A percentile compares a stretch with the other conserved stretches of the same genome.
phyloP scores from a whole-genome alignment of 2,113 vertebrate species.

The Lota lota region DNA sequence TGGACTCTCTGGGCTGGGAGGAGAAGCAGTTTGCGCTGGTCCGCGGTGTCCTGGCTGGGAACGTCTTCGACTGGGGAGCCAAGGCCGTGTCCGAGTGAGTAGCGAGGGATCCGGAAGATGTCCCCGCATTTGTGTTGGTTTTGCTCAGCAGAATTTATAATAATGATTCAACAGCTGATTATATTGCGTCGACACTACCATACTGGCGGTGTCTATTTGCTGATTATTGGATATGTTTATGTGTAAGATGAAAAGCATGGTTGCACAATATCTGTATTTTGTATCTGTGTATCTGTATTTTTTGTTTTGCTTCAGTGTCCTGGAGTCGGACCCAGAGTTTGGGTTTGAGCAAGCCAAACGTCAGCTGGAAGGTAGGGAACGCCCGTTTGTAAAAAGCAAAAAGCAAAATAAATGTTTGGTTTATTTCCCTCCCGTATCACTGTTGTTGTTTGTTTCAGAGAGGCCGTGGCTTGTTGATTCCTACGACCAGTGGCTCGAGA shows the following conservation, averaged over 20 bases:
- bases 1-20: slow-evolving; percentile 91
- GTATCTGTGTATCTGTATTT: neutral
- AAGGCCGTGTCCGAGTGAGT: slow-evolving; percentile 97
- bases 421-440: too few relatives aligned
- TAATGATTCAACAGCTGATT: too few relatives aligned
- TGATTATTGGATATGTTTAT: too few relatives aligned
- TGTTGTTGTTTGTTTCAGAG: slow-evolving; percentile 61
- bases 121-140: too few relatives aligned
- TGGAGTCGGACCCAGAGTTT: slow-evolving; percentile 91
- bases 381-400: neutral
- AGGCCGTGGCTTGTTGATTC: slow-evolving; percentile 93
- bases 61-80: slow-evolving; percentile 98
- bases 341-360: slow-evolving; percentile 94
- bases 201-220: too few relatives aligned
- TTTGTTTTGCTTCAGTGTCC: slow-evolving; percentile 73
- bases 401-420: too few relatives aligned
- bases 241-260: too few relatives aligned
- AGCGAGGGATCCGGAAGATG: neutral
- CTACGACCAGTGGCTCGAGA: slow-evolving; percentile 84
- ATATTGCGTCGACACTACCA: too few relatives aligned
- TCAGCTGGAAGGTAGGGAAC: slow-evolving; percentile 86
- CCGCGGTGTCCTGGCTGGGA: slow-evolving; percentile 91
- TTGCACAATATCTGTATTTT: too few relatives aligned
- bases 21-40: slow-evolving; percentile 92
- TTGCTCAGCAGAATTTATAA: too few relatives aligned